Conservation (phyloP, 1,140 invertebrate genomes). For the Ceratoteleas bidentatus region DNA sequence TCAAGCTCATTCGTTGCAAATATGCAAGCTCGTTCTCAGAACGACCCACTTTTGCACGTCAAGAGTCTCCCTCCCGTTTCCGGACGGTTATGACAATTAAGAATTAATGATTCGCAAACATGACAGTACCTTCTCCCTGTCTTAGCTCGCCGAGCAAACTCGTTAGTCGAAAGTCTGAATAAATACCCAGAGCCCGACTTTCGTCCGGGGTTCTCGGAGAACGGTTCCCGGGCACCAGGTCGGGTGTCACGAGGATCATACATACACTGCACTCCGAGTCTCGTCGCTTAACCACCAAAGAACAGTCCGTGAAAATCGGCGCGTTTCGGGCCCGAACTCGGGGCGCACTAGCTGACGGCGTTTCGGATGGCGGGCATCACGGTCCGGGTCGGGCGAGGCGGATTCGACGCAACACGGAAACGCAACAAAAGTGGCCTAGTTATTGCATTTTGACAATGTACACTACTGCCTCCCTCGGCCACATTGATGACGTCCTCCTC, state of each 20-base stretch:
- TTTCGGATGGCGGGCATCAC: conserved; percentile 3
- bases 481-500: conserved; percentile 41
- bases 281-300: conserved; percentile 22
- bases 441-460: conserved; percentile 38
- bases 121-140: no score
- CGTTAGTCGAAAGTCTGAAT: no score
- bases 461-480: conserved; percentile 6
- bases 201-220: no score
- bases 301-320: background rate
- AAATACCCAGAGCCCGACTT: no score
- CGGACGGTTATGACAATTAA: no score
- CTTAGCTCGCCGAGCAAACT: no score
- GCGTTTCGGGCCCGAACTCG: background rate
- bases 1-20: no score
- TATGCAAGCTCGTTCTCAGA: no score
- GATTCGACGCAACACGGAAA: background rate
- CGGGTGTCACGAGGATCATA: conserved; percentile 2
- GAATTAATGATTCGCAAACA: no score
- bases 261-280: conserved; percentile 7
- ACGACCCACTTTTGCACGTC: no score
- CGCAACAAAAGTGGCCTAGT: conserved; percentile 10
- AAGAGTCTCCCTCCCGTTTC: no score
- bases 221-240: no score
- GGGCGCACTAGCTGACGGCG: background rate
- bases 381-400: background rate